Conservation (phyloP, 2,797 vertebrate species). For the Garrulus glandarius region DNA sequence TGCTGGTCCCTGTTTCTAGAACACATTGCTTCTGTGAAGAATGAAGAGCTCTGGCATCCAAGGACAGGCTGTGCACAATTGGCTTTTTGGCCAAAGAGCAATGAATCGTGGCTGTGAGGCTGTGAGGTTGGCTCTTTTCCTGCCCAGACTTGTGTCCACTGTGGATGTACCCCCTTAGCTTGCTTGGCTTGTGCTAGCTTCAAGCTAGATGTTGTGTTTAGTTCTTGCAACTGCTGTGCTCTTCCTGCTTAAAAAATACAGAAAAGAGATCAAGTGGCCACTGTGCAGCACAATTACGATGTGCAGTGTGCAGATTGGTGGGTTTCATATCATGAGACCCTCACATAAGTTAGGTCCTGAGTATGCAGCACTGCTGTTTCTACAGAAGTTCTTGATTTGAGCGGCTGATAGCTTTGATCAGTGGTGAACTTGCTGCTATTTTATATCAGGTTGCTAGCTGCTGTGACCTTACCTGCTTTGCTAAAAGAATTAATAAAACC, state of each 20-base stretch:
- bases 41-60: background rate
- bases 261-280: background rate
- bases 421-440: background rate
- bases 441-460: background rate
- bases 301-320: background rate
- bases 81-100: background rate
- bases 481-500: background rate
- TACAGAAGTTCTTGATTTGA: background rate
- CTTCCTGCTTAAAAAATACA: background rate
- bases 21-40: fast-evolving
- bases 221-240: background rate
- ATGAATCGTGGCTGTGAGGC: fast-evolving
- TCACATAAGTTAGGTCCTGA: background rate
- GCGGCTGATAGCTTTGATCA: background rate
- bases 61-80: background rate
- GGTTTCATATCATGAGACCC: background rate
- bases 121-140: background rate
- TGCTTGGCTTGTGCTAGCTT: background rate
- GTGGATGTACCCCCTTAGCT: background rate
- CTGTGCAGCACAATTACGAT: too few species aligned
- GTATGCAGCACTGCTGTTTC: background rate
- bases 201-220: fast-evolving
- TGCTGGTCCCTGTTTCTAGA: background rate
- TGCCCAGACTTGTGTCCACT: background rate
- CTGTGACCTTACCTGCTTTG: background rate